These are phyloP conservation scores for Enoplolaimus lenunculus DNA, from an alignment of 2,888 invertebrate species.

Conservation along the genomic window DNA sequence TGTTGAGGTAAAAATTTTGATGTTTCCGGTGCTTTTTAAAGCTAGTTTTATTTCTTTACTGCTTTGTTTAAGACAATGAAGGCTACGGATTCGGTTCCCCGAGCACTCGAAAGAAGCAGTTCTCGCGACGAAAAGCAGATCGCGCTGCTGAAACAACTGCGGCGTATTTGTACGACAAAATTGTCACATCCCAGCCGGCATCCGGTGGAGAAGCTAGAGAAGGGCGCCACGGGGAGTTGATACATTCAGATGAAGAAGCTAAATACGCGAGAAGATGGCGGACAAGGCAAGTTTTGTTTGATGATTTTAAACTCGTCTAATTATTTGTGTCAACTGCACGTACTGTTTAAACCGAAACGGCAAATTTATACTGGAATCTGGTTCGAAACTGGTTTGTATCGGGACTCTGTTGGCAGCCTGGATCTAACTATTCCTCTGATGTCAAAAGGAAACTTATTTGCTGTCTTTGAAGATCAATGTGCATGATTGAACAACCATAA, in stretches of 20 bases:
- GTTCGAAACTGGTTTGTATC: too few species aligned
- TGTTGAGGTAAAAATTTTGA: neutral
- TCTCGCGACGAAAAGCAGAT: slow-evolving; percentile 54
- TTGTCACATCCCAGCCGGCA: slow-evolving; percentile 48
- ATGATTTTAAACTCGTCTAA: too few species aligned
- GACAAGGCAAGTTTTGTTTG: slow-evolving; percentile 52
- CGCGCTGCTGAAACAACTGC: slow-evolving; percentile 56
- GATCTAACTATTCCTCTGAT: too few species aligned
- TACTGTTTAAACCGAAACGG: too few species aligned
- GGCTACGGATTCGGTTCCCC: slow-evolving; percentile 66
- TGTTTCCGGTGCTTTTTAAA: neutral
- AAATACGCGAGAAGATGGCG: slow-evolving; percentile 55
- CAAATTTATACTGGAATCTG: too few species aligned
- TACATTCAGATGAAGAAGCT: slow-evolving; percentile 44
- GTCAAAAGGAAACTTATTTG: too few species aligned
- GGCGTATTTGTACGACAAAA: slow-evolving; percentile 47
- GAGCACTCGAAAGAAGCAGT: slow-evolving; percentile 62
- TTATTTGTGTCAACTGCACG: too few species aligned
- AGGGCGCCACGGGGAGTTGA: slow-evolving; percentile 26
- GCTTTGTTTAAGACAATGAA: slow-evolving; percentile 54
- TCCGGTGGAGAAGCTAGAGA: slow-evolving; percentile 50
- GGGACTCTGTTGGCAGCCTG: too few species aligned
- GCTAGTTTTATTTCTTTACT: neutral
- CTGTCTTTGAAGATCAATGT: too few species aligned
- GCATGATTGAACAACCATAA: too few species aligned